Percentiles rank a stretch among this genome's conserved stretches.
phyloP scores from a whole-genome alignment of 2,113 vertebrate species.

The Amblyopsis rosae region DNA sequence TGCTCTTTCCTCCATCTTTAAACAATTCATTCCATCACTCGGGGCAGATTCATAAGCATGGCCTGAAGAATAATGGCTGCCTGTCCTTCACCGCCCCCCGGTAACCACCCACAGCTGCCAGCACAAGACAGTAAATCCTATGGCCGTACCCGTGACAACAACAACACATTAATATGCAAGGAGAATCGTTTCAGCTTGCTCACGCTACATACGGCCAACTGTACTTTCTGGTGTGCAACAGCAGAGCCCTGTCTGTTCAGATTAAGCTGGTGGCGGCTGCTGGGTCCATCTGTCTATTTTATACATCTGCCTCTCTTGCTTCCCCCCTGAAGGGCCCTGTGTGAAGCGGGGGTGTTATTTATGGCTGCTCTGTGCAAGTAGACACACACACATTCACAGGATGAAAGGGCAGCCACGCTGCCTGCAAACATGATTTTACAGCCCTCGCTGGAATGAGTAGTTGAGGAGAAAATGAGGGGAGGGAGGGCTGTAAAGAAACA shows the following conservation, averaged over 20 bases:
- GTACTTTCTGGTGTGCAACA: slow-evolving; percentile 18
- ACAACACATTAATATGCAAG: slow-evolving; percentile 26
- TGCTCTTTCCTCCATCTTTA: slow-evolving; percentile 43
- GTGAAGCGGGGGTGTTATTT: slow-evolving; percentile 75
- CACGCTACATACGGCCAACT: slow-evolving; percentile 18
- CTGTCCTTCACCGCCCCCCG: slow-evolving; percentile 60
- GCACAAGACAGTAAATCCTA: slow-evolving; percentile 71
- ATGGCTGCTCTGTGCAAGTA: slow-evolving; percentile 70
- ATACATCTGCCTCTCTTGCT: slow-evolving; percentile 58
- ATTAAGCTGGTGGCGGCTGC: slow-evolving; percentile 25
- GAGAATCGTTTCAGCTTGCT: slow-evolving; percentile 24
- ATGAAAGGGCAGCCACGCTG: slow-evolving; percentile 77
- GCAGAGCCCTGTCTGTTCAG: slow-evolving; percentile 28
- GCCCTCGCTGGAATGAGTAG: slow-evolving; percentile 75
- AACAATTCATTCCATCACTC: slow-evolving; percentile 57
- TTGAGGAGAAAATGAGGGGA: slow-evolving; percentile 71
- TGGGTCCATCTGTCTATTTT: slow-evolving; percentile 46
- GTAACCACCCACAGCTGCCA: slow-evolving; percentile 72
- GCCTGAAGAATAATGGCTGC: slow-evolving; percentile 61
- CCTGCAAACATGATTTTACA: slow-evolving; percentile 78
- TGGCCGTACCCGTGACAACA: slow-evolving; percentile 35
- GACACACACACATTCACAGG: slow-evolving; percentile 60
- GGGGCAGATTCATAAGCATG: slow-evolving; percentile 51
- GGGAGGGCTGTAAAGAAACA: slow-evolving; percentile 66
- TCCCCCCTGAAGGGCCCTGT: slow-evolving; percentile 49